These are phyloP conservation scores for Scaptomyza polygonia DNA, from an alignment of 2,888 invertebrate species.

Conservation along the genomic window DNA sequence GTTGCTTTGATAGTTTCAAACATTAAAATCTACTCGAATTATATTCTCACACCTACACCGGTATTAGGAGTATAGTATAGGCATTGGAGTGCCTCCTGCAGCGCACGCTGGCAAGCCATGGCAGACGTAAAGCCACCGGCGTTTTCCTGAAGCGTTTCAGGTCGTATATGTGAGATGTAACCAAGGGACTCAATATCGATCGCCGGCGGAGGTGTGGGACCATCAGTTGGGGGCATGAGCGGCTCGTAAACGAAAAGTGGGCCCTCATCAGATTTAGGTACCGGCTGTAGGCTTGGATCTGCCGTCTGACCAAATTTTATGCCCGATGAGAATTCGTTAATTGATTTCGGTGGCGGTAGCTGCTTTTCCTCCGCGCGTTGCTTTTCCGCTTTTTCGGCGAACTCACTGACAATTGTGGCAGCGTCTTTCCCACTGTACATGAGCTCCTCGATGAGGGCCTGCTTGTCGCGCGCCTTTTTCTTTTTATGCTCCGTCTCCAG, in stretches of 20 bases:
- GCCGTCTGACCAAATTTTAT: slow-evolving; percentile 90
- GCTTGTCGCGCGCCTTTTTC: slow-evolving; percentile 93
- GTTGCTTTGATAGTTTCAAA: slow-evolving; percentile 33
- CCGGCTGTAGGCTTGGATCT: slow-evolving; percentile 87
- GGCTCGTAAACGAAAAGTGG: slow-evolving; percentile 90
- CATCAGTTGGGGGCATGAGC: slow-evolving; percentile 87
- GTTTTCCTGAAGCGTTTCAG: slow-evolving; percentile 89
- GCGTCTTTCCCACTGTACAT: slow-evolving; percentile 97
- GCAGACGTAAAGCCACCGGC: slow-evolving; percentile 95
- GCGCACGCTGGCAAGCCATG: slow-evolving; percentile 92
- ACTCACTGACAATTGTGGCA: slow-evolving; percentile 92
- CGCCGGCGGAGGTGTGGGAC: slow-evolving; percentile 89
- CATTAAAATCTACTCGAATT: not conserved
- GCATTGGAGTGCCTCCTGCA: slow-evolving; percentile 94
- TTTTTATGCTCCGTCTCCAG: slow-evolving; percentile 89
- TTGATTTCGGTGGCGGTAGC: slow-evolving; percentile 82
- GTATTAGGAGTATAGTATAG: slow-evolving; percentile 84
- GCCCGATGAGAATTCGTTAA: slow-evolving; percentile 93
- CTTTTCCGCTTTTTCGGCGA: slow-evolving; percentile 89
- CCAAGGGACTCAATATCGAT: slow-evolving; percentile 88
- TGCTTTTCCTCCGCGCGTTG: slow-evolving; percentile 87
- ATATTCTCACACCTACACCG: slow-evolving; percentile 29
- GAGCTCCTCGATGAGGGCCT: slow-evolving; percentile 96
- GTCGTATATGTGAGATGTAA: slow-evolving; percentile 91
- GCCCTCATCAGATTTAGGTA: slow-evolving; percentile 91